phyloP scores from a whole-genome alignment of 2,113 vertebrate genomes.

The Gobio gobio region DNA sequence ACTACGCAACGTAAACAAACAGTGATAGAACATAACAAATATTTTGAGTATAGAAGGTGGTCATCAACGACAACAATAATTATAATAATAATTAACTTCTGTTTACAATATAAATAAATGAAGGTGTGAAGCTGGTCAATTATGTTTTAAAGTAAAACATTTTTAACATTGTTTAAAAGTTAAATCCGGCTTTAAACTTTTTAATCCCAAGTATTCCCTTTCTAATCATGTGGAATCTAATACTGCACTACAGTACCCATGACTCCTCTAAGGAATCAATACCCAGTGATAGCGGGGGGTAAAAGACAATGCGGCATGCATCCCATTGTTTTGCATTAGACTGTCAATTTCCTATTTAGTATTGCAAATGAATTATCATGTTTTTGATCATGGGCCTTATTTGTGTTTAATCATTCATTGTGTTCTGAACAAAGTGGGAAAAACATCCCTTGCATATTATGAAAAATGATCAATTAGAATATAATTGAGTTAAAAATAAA shows the following conservation, averaged over 20 bases:
- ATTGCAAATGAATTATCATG: slow-evolving; percentile 79
- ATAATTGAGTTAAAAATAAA: slow-evolving; percentile 81
- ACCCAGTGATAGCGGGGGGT: slow-evolving; percentile 62
- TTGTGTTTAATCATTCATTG: slow-evolving; percentile 78
- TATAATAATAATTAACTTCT: no score
- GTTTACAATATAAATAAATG: neutral
- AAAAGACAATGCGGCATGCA: slow-evolving; percentile 60
- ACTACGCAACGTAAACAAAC: no score
- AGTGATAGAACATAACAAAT: neutral
- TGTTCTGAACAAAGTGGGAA: slow-evolving; percentile 76
- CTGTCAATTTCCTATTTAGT: slow-evolving; percentile 73
- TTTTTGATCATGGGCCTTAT: slow-evolving; percentile 80
- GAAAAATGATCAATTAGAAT: slow-evolving; percentile 78
- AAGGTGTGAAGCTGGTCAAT: neutral
- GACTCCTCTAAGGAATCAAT: slow-evolving; percentile 35
- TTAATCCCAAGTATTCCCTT: neutral
- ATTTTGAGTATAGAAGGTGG: neutral
- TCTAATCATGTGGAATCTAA: neutral
- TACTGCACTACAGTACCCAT: neutral
- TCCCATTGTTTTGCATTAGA: slow-evolving; percentile 73
- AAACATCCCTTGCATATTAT: slow-evolving; percentile 68
- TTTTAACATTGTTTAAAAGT: neutral
- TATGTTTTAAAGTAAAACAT: neutral
- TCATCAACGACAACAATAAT: neutral
- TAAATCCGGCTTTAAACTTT: neutral